phyloP scores from a whole-genome alignment of 2,113 vertebrate species.

The Grammomys surdaster region DNA sequence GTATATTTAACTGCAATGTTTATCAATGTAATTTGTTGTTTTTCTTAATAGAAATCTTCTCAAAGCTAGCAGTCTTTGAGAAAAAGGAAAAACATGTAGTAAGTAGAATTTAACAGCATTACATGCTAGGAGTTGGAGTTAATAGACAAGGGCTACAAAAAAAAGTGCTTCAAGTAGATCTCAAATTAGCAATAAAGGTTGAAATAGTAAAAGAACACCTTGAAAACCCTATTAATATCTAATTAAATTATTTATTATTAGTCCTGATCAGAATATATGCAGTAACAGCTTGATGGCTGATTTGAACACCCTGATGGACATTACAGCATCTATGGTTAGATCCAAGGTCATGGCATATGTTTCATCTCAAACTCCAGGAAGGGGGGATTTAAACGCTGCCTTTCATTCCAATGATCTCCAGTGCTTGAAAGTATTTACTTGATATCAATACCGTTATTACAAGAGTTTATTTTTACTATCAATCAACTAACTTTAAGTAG shows the following conservation, averaged over 20 bases:
- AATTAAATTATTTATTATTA: constrained; percentile 60
- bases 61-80: constrained; percentile 14
- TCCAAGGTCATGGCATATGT: constrained; percentile 48
- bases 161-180: constrained; percentile 20
- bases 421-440: constrained; percentile 49
- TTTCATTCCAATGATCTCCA: constrained; percentile 12
- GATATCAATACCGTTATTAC: not conserved
- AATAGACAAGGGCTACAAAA: not conserved
- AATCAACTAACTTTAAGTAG: not conserved
- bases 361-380: constrained; percentile 53
- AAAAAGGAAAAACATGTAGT: not conserved
- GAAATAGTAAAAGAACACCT: not conserved
- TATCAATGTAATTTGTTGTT: constrained; percentile 66
- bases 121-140: not conserved
- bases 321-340: constrained; percentile 58
- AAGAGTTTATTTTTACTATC: not conserved
- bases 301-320: constrained; percentile 22
- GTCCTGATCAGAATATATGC: constrained; percentile 17
- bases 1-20: constrained; percentile 54
- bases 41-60: constrained; percentile 64
- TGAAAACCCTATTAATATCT: not conserved
- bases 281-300: constrained; percentile 16
- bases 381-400: constrained; percentile 3
- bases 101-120: not conserved
- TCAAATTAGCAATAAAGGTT: constrained; percentile 24